Conservation (phyloP, 2,797 vertebrate species). For the Acanthurus lineatus region DNA sequence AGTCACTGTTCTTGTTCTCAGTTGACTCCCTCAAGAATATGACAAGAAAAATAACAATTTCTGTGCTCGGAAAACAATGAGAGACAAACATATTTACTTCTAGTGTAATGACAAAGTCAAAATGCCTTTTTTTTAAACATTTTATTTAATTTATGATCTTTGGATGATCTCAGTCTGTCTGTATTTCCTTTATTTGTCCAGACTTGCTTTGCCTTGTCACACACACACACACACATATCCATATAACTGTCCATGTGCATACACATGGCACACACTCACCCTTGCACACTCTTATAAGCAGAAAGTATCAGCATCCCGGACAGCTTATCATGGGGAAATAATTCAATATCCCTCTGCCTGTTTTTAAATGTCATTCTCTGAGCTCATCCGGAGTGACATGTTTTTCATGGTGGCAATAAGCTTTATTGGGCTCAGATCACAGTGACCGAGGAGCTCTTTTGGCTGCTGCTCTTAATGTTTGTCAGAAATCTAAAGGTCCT, state of each 20-base stretch:
- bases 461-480: conserved; percentile 60
- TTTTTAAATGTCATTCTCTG: conserved; percentile 88
- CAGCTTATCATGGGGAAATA: conserved; percentile 86
- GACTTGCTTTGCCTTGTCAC: conserved; percentile 36
- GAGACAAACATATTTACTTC: conserved; percentile 23
- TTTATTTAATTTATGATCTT: conserved; percentile 41
- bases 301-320: conserved; percentile 71
- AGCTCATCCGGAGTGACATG: conserved; percentile 87
- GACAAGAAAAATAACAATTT: conserved; percentile 16
- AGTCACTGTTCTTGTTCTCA: conserved; percentile 17
- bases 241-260: background rate
- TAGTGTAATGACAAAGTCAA: conserved; percentile 18
- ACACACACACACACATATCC: conserved; percentile 1
- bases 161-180: conserved; percentile 33
- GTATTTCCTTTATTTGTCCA: conserved; percentile 24
- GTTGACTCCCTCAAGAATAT: conserved; percentile 33
- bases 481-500: conserved; percentile 79
- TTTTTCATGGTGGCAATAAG: conserved; percentile 85
- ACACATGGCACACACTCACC: conserved; percentile 18
- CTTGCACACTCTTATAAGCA: conserved; percentile 50
- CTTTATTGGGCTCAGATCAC: conserved; percentile 79
- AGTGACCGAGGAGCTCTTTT: conserved; percentile 30
- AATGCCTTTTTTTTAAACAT: conserved; percentile 14
- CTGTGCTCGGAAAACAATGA: conserved; percentile 22
- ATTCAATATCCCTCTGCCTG: conserved; percentile 85